Base-by-base conservation (phyloP, 53 echinoderm and acorn worm species). In the Actinopyga echinites region DNA sequence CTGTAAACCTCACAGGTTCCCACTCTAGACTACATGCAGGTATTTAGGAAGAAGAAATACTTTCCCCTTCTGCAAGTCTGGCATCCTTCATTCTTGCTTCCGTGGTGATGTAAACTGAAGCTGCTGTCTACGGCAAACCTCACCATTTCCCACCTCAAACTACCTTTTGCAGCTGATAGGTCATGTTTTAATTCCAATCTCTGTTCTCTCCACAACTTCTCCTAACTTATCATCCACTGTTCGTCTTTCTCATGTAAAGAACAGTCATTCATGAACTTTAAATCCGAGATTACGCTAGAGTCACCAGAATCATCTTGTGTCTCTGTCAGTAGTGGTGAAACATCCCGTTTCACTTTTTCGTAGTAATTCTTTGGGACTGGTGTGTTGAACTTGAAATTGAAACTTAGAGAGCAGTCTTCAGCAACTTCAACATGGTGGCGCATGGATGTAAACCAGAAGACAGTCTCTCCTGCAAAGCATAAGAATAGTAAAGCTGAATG, bases 361-460 rank as follows among this genome's bases (percentile, higher is more conserved):
- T 88, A 87, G 83, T 93, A 93, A 44, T 61, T 71, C 81, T 64
- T 86, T 17, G 96, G 96, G 23, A 89, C 84, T 20, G 96, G 96
- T 22, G 77, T 78, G 40, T 92, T 89, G 21, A 96, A 65, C 23
- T 68, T 80, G 58, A 93, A 93, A 32, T 88, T 96, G 79, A 92
- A 90, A 65, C 93, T 96, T 67, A 96, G 86, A 11, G 96, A 96
- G 84, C 96, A 96, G 71, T 84, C 96, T 8, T 96, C 88, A 21
- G 90, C 40, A 17, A 92, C 93, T 64, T 96, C 96, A 6, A 88
- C 92, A 75, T 93, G 93, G 64, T 93, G 92, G 15, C 90, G 77
- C 93, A 93, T 93, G 44, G 89, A 88, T 19, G 87, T 80, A 84
- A 90, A 96, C 93, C 93, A 96, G 35, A 93, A 80, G 75, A 96